Evolutionary conservation across 2,888 invertebrate species (phyloP), one percentile per base, ranked within the genome.

Genomic region (Gisinianus flammeolus): DNA sequence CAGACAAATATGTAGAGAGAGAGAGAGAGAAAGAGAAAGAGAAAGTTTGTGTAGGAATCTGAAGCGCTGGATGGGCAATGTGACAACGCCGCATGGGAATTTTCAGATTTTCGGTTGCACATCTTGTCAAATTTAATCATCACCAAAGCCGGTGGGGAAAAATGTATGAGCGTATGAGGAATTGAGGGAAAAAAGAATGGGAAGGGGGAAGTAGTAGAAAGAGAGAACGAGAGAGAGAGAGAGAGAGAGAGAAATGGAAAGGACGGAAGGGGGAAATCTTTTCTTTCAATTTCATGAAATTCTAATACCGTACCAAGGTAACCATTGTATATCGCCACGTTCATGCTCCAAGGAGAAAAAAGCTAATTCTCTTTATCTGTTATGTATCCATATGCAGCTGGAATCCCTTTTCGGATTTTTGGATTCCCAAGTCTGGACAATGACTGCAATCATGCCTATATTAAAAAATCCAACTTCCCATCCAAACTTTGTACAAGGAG

Each of bases 51-150:
- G 28, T 10, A 30, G 31, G 66, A 26, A 66, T 22, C 12, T 12
- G n/a, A 66, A 30, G 22, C n/a, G 66, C 5, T 66, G 30, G 5
- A 5, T 1, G 8, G 28, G 4, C 6, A 16, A 16, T 31, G 19
- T 66, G 30, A 66, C 28, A 30, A 26, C 66, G 30, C 2, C 19
- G 28, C 19, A 5, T 26, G 28, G 66, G 22, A 6, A 66, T 22
- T 66, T 12, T 56, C 22, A 3, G 56, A 56, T 4, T 56, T 56
- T 22, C 56, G 22, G 35, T 44, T 69, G 10, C 69, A 22, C 58
- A 35, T 68, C 28, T 35, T 72, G 72, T 78, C 78, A 78, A 67
- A 67, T 73, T 73, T 78, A 78, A 78, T 78, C 72, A 78, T 73
- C 73, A 78, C 31, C n/a, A 19, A 10, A 44, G 12, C 6, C 44